Conservation (phyloP, 2,113 vertebrate species). For the Oryzias woworae region DNA sequence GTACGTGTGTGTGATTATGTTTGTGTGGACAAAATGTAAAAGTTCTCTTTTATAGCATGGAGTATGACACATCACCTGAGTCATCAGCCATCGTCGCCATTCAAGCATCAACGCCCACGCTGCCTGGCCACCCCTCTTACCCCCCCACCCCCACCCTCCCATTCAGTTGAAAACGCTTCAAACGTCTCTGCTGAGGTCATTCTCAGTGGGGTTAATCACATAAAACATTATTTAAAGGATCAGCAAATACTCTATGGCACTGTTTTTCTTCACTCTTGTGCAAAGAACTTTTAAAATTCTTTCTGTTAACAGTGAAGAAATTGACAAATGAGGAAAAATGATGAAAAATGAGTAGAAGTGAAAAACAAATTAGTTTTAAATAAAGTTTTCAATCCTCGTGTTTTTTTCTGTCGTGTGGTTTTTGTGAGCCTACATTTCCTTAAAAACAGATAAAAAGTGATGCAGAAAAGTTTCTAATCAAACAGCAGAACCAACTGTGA, state of each 20-base stretch:
- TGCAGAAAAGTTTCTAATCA: background rate
- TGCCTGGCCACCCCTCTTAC: conserved; percentile 16
- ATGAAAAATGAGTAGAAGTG: background rate
- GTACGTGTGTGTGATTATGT: conserved; percentile 59
- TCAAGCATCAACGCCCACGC: conserved; percentile 49
- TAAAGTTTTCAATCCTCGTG: background rate
- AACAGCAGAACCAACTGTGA: no score
- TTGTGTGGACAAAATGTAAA: conserved; percentile 65
- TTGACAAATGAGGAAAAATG: background rate
- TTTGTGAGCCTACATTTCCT: background rate
- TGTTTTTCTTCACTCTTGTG: background rate
- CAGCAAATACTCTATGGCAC: conserved; percentile 31
- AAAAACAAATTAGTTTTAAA: background rate
- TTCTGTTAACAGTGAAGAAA: background rate
- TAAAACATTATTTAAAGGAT: background rate
- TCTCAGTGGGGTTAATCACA: background rate
- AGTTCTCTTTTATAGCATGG: conserved; percentile 69
- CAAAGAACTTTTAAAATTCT: background rate
- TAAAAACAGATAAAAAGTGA: background rate
- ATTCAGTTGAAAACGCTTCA: conserved; percentile 18
- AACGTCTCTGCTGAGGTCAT: conserved; percentile 24
- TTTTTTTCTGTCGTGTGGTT: background rate
- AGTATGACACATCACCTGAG: conserved; percentile 74
- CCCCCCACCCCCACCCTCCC: conserved; percentile 2
- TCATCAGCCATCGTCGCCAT: conserved; percentile 63